These are phyloP conservation scores for Tridacna gigas DNA, from an alignment of 2,888 invertebrate genomes.

Conservation along the genomic window DNA sequence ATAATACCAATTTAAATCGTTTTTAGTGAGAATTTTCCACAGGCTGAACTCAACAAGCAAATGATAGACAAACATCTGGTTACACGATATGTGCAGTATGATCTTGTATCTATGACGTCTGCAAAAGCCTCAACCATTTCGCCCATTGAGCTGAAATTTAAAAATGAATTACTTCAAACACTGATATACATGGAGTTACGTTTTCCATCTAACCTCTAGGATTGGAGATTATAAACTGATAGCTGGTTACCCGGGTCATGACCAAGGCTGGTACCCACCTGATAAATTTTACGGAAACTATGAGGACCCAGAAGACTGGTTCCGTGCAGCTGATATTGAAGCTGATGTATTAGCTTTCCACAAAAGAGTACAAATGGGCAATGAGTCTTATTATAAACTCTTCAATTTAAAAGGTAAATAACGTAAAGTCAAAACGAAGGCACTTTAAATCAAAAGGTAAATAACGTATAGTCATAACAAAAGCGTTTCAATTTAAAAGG, in stretches of 20 bases:
- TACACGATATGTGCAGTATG: too few relatives aligned
- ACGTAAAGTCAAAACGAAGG: not conserved
- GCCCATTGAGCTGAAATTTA: not conserved
- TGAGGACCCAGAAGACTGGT: constrained; percentile 24
- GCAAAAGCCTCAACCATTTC: too few relatives aligned
- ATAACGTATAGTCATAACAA: not conserved
- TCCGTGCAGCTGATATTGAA: constrained; percentile 14
- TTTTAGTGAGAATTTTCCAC: too few relatives aligned
- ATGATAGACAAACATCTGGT: too few relatives aligned
- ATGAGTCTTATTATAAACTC: constrained; percentile 51
- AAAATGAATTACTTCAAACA: not conserved
- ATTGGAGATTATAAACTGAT: constrained; percentile 84
- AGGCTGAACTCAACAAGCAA: too few relatives aligned
- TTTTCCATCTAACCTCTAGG: constrained; percentile 19
- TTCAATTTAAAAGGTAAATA: constrained; percentile 55
- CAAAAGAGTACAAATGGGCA: constrained; percentile 31
- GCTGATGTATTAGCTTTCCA: constrained; percentile 27
- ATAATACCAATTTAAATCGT: too few relatives aligned
- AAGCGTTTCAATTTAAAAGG: not conserved
- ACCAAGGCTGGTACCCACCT: constrained; percentile 76
- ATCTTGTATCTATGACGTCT: too few relatives aligned
- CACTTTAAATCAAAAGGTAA: not conserved
- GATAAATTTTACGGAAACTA: constrained; percentile 34
- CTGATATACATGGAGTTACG: not conserved
- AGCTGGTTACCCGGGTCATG: constrained; percentile 80